Conservation (phyloP, 2,797 vertebrate species). For the Pantherophis vulpinus region DNA sequence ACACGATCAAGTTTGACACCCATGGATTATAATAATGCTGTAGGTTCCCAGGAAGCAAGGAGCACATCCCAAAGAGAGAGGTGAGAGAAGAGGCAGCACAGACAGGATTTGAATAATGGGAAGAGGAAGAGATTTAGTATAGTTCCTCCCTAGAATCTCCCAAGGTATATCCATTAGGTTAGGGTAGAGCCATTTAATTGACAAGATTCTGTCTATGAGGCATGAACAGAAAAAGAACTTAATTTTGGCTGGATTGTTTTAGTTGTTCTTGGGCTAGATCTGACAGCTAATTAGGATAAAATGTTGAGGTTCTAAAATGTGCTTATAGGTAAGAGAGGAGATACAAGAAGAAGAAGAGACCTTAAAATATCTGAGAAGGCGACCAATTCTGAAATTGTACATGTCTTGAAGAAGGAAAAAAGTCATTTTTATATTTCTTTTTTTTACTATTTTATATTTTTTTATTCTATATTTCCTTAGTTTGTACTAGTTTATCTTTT, state of each 20-base stretch:
- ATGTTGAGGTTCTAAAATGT: neutral
- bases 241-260: neutral
- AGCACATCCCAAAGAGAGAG: neutral
- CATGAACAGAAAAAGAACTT: neutral
- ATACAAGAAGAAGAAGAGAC: too few relatives aligned
- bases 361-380: too few relatives aligned
- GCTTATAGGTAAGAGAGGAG: neutral
- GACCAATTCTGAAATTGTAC: too few relatives aligned
- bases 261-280: neutral
- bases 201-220: neutral
- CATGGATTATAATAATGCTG: neutral
- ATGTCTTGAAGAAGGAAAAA: neutral
- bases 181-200: neutral
- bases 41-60: neutral
- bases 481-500: neutral
- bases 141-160: neutral
- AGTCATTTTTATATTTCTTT: neutral
- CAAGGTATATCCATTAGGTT: neutral
- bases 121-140: neutral
- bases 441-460: neutral
- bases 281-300: neutral
- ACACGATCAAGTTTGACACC: too few relatives aligned
- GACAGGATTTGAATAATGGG: neutral
- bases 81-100: neutral
- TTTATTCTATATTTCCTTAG: neutral